Percentiles rank a stretch among this genome's conserved stretches.
Evolutionary conservation across 2,113 vertebrate genomes (phyloP).

Genomic region (Coreoperca whiteheadi): DNA sequence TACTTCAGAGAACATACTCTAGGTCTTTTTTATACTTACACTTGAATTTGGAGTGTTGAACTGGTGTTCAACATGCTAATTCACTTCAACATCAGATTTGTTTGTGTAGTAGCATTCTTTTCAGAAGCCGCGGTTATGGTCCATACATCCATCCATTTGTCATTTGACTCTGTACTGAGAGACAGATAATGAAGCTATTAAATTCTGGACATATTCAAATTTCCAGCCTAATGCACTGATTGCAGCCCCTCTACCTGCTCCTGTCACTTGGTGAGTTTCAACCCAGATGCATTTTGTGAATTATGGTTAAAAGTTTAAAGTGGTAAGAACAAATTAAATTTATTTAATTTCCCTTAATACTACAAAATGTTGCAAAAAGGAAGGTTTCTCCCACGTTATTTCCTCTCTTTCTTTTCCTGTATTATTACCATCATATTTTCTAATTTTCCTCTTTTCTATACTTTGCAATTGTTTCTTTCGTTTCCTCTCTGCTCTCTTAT

Average conservation of each 20-base stretch:
- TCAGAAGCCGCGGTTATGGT: not conserved
- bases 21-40: not conserved
- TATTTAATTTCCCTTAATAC: not conserved
- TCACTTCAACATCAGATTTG: not conserved
- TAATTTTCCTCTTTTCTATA: not conserved
- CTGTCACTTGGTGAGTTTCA: too few relatives aligned
- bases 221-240: not conserved
- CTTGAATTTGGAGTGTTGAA: not conserved
- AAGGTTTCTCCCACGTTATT: too few relatives aligned
- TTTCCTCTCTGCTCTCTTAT: not conserved
- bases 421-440: too few relatives aligned
- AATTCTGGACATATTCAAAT: not conserved
- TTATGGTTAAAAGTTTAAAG: too few relatives aligned
- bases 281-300: not conserved
- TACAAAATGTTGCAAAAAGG: not conserved
- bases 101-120: not conserved
- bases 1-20: not conserved
- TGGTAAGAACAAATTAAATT: too few relatives aligned
- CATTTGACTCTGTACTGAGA: not conserved
- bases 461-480: not conserved
- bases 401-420: too few relatives aligned
- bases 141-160: not conserved
- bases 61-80: not conserved
- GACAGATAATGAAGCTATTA: not conserved
- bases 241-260: too few relatives aligned